These are phyloP conservation scores for Cygnus buccinator DNA, from an alignment of 2,113 vertebrate species.

Conservation along the genomic window DNA sequence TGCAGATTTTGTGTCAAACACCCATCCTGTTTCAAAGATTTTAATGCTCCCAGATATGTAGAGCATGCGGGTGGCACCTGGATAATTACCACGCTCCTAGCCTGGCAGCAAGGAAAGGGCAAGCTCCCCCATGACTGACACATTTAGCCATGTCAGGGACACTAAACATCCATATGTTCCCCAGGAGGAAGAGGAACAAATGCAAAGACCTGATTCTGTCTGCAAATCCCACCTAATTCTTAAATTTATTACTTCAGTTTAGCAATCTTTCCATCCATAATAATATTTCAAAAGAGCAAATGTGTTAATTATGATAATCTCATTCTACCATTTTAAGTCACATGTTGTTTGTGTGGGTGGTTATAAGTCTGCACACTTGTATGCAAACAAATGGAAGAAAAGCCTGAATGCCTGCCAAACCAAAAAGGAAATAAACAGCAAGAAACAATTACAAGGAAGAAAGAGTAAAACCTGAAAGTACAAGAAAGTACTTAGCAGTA, in stretches of 20 bases:
- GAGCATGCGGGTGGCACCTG: not conserved
- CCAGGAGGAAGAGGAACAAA: not conserved
- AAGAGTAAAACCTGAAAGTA: not conserved
- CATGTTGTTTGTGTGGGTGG: not conserved
- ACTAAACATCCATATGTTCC: not conserved
- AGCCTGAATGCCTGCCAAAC: constrained; percentile 15
- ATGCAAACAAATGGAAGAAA: constrained; percentile 22
- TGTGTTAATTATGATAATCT: constrained; percentile 1
- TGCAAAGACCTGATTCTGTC: not conserved
- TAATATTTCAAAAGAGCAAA: constrained; percentile 4
- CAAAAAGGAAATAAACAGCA: not conserved
- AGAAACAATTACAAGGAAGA: constrained; percentile 1
- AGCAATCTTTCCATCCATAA: not conserved
- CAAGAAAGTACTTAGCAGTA: not conserved
- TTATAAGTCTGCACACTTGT: not conserved
- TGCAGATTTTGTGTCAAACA: not conserved
- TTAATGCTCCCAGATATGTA: not conserved
- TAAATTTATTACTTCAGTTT: not conserved
- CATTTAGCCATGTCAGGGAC: not conserved
- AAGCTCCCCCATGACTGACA: not conserved
- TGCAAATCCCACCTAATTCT: not conserved
- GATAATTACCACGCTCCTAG: not conserved
- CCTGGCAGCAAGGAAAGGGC: not conserved
- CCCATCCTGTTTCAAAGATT: not conserved
- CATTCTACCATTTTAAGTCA: constrained; percentile 14